Base-by-base conservation (phyloP, 2,888 invertebrate genomes). In the Drosophila phalerata region DNA sequence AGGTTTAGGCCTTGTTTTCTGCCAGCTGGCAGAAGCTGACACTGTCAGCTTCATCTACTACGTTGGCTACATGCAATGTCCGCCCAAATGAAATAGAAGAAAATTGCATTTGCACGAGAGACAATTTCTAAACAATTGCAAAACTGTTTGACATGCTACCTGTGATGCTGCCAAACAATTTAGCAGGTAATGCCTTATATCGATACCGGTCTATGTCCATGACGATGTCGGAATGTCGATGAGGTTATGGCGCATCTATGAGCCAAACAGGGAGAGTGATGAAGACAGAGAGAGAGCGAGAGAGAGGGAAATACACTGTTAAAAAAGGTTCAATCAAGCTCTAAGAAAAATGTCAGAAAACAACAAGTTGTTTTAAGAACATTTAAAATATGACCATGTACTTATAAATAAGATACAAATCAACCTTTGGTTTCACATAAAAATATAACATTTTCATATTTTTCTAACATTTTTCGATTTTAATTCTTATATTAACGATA, bases 41-140 rank as follows among this genome's bases (percentile, higher is more conserved):
- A 70, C 56, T 70, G 65, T 77, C 62, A 68, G 53, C 61, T 48
- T 19, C 56, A 67, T 28, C 22, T 22, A 22, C 40, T 17, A 69
- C 63, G 49, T 38, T 71, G 61, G 61, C 61, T 51, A 66, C 73
- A 62, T 67, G 64, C 74, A 70, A 72, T 77, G 79, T 83, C 83
- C 88, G 83, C 84, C 85, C 86, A 84, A 85, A 84, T 86, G 81
- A 85, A 85, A 85, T 85, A 84, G 84, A 88, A 88, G 86, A 85
- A 88, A 89, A 88, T 88, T 88, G 89, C 90, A 88, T 90, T 88
- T 76, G 76, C 76, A 76, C 76, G 83, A 79, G 90, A 85, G 90
- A 87, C 89, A 89, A 90, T 89, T 87, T 87, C 84, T 88, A 89
- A 90, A 89, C 90, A 90, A 90, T 90, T 89, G 89, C 83, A 82